Conservation (phyloP, 2,113 vertebrate species). For the Chrysemys picta region DNA sequence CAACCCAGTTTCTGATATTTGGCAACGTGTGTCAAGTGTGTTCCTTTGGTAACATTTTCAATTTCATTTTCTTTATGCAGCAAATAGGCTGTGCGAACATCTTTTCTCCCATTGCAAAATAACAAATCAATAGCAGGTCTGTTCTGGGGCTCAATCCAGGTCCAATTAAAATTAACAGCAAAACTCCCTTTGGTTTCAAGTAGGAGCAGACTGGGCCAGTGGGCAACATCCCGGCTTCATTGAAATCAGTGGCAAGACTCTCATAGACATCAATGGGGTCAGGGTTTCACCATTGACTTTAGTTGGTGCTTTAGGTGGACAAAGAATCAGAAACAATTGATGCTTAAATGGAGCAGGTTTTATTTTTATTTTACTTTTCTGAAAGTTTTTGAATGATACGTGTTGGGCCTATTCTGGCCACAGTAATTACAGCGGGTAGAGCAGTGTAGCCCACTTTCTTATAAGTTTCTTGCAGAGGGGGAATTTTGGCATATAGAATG, state of each 20-base stretch:
- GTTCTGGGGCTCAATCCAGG: not conserved
- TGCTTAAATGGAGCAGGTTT: not conserved
- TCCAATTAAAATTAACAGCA: not conserved
- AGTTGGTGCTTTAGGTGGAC: not conserved
- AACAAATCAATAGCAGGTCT: not conserved
- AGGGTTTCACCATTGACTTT: not conserved
- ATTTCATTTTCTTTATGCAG: not conserved
- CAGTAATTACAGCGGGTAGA: not conserved
- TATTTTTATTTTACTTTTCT: not conserved
- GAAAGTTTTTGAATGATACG: not conserved
- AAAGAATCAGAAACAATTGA: not conserved
- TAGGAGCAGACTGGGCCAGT: too few relatives aligned
- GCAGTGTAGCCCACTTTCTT: not conserved
- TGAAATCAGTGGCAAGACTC: too few relatives aligned
- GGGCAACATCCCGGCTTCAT: too few relatives aligned
- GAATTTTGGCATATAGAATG: not conserved
- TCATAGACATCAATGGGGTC: not conserved
- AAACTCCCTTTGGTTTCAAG: not conserved
- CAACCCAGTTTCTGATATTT: not conserved
- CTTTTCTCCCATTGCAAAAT: not conserved
- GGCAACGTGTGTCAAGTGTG: too few relatives aligned
- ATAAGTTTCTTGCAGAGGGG: not conserved
- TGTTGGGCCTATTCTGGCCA: not conserved
- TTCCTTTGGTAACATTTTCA: too few relatives aligned
- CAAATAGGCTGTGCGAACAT: not conserved